Evolutionary conservation across 1,140 invertebrate genomes (phyloP).

Genomic region (Propsilocerus akamusi): DNA sequence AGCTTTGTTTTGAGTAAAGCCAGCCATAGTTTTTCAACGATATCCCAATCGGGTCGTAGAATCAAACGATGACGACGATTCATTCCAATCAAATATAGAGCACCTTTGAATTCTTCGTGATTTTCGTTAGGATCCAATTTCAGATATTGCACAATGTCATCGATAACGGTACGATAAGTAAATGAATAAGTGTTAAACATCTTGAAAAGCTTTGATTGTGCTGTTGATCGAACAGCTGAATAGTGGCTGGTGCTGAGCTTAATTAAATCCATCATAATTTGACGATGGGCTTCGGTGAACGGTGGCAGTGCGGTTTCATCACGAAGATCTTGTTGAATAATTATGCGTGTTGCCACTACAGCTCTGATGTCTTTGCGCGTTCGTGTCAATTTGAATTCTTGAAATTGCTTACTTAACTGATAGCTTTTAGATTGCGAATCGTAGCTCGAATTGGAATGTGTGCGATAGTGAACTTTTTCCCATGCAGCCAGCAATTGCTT

Average conservation of each 20-base stretch:
- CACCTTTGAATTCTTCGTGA: constrained; percentile 63
- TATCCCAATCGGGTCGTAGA: constrained; percentile 55
- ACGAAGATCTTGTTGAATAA: constrained; percentile 48
- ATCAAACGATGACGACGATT: constrained; percentile 32
- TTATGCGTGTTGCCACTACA: constrained; percentile 40
- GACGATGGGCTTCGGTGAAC: constrained; percentile 35
- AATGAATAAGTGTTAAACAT: constrained; percentile 32
- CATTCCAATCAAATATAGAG: constrained; percentile 53
- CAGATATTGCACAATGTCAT: constrained; percentile 37
- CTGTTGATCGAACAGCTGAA: constrained; percentile 35
- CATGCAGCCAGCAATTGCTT: constrained; percentile 33
- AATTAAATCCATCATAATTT: constrained; percentile 42
- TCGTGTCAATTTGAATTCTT: constrained; percentile 39
- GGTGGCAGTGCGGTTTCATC: constrained; percentile 21
- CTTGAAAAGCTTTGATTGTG: constrained; percentile 38
- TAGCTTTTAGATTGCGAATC: constrained; percentile 8
- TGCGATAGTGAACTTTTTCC: constrained; percentile 7
- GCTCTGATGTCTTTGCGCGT: constrained; percentile 39
- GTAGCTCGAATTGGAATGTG: constrained; percentile 4
- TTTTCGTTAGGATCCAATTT: constrained; percentile 32
- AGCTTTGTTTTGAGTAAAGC: constrained; percentile 47
- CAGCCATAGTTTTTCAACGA: constrained; percentile 53
- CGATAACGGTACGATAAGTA: constrained; percentile 36
- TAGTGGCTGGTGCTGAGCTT: constrained; percentile 46
- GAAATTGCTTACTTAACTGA: constrained; percentile 11